Conservation (phyloP, 2,888 invertebrate species). For the Zhuqinia jingwanae region DNA sequence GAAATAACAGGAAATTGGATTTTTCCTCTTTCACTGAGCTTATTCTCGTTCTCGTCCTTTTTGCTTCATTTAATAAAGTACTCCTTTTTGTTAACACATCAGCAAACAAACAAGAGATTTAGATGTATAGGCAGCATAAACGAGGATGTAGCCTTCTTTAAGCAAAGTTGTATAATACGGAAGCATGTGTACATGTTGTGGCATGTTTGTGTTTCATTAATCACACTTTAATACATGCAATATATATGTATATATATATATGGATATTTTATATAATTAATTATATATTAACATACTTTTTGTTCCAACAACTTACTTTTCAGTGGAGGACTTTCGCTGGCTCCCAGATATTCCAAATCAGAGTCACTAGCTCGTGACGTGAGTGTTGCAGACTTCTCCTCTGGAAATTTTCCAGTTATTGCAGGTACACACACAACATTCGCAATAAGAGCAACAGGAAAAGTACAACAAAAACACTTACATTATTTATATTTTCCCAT, state of each 20-base stretch:
- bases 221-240: constrained; percentile 15
- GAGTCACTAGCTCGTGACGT: constrained; percentile 75
- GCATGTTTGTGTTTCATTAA: constrained; percentile 1
- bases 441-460: constrained; percentile 10
- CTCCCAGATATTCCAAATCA: constrained; percentile 74
- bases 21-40: constrained; percentile 28
- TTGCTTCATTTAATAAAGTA: constrained; percentile 33
- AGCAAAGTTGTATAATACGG: too few relatives aligned
- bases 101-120: not conserved
- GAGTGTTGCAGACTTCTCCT: constrained; percentile 66
- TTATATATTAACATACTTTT: too few relatives aligned
- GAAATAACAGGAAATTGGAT: constrained; percentile 35
- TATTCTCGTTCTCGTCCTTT: constrained; percentile 17
- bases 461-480: not conserved
- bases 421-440: not conserved
- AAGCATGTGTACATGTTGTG: not conserved
- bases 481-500: not conserved
- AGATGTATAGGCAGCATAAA: not conserved
- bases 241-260: too few relatives aligned
- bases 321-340: constrained; percentile 70
- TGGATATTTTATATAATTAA: too few relatives aligned
- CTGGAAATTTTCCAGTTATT: constrained; percentile 45
- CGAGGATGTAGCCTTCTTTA: too few relatives aligned
- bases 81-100: constrained; percentile 10
- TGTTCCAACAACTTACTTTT: constrained; percentile 72